phyloP scores from a whole-genome alignment of 2,888 invertebrate species.

The Xylota sylvarum region DNA sequence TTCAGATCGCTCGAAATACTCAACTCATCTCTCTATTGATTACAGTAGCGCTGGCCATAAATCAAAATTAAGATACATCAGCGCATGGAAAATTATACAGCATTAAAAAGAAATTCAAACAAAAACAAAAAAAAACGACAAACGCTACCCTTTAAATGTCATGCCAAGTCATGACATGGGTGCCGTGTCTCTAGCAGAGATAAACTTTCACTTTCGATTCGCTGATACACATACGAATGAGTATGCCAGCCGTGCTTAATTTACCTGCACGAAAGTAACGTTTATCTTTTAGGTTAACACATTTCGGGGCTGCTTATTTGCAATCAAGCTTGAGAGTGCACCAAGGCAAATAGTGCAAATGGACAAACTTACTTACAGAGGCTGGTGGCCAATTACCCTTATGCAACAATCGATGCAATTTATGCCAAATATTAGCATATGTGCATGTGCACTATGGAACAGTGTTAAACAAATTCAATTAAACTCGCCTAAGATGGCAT shows the following conservation, averaged over 20 bases:
- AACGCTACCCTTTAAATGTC: slow-evolving; percentile 39
- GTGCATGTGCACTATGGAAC: slow-evolving; percentile 9
- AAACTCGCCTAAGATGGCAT: slow-evolving; percentile 30
- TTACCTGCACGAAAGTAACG: slow-evolving; percentile 40
- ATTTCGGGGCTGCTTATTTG: slow-evolving; percentile 47
- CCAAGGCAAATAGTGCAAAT: slow-evolving; percentile 28
- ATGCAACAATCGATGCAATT: slow-evolving; percentile 67
- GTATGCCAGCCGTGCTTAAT: slow-evolving; percentile 35
- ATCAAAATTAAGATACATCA: slow-evolving; percentile 24
- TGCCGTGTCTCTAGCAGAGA: not conserved
- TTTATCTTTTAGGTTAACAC: slow-evolving; percentile 57
- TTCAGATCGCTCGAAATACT: slow-evolving; percentile 3
- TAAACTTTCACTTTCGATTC: slow-evolving; percentile 49
- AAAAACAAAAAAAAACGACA: not conserved
- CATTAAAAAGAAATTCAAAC: slow-evolving; percentile 19
- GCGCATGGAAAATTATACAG: slow-evolving; percentile 21
- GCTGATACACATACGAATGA: slow-evolving; percentile 47
- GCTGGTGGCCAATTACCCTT: slow-evolving; percentile 30
- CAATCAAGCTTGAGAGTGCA: slow-evolving; percentile 21
- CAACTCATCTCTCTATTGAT: slow-evolving; percentile 6
- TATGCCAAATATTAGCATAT: slow-evolving; percentile 61
- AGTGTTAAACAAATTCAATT: slow-evolving; percentile 46
- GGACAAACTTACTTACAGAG: slow-evolving; percentile 5
- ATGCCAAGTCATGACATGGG: slow-evolving; percentile 34
- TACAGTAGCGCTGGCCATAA: slow-evolving; percentile 15